Conservation (phyloP, 2,113 vertebrate species). For the Regulus satrapa region DNA sequence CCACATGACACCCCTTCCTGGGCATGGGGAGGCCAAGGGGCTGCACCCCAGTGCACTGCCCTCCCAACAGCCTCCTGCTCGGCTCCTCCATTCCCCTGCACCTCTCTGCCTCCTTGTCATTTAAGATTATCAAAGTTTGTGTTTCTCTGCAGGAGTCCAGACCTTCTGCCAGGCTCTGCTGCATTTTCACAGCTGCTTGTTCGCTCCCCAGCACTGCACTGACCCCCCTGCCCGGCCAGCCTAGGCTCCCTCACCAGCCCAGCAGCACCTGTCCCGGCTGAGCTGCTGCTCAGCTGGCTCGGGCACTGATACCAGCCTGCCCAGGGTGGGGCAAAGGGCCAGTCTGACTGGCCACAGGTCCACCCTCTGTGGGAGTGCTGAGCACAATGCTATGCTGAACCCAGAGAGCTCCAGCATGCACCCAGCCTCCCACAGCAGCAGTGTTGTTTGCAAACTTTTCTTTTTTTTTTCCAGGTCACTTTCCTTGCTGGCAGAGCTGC, state of each 20-base stretch:
- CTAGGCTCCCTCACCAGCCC: not conserved
- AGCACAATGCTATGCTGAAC: accelerated
- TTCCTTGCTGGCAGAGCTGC: not conserved
- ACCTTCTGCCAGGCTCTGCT: not conserved
- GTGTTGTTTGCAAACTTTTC: not conserved
- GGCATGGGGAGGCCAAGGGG: not conserved
- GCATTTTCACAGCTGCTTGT: not conserved
- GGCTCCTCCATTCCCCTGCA: not conserved
- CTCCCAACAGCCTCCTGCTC: not conserved
- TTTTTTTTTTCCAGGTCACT: not conserved
- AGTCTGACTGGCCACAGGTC: accelerated
- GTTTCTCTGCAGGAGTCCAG: not conserved
- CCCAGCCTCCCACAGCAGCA: not conserved
- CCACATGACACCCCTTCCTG: not conserved
- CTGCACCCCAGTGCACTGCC: not conserved
- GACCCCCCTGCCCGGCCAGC: not conserved
- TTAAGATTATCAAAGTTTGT: not conserved
- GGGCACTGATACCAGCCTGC: not conserved
- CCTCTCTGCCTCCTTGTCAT: not conserved
- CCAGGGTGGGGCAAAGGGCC: not conserved
- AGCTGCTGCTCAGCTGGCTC: not conserved
- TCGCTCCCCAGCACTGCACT: accelerated
- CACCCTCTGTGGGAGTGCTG: accelerated
- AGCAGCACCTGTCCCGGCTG: accelerated
- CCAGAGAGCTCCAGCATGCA: accelerated